Evolutionary conservation across 2,888 invertebrate species (phyloP).

Genomic region (Leptinotarsa tumamoca): DNA sequence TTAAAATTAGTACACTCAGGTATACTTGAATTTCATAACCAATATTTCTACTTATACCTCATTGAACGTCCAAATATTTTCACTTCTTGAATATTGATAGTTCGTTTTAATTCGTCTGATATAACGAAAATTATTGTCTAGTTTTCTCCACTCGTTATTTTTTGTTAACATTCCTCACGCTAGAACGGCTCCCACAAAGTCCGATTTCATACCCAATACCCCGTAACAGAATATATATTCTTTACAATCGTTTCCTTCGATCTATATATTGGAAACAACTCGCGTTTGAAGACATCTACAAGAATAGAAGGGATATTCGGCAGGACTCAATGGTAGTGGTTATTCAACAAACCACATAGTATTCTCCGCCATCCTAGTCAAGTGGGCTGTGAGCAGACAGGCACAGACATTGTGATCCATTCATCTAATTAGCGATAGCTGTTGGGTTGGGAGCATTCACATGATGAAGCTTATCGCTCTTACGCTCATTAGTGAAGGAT

Average conservation of each 20-base stretch:
- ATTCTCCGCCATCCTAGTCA: conserved; percentile 59
- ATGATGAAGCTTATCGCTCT: conserved; percentile 67
- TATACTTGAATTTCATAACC: too few species aligned
- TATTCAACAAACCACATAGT: conserved; percentile 64
- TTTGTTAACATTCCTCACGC: too few species aligned
- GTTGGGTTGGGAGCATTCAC: conserved; percentile 65
- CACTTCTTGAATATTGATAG: too few species aligned
- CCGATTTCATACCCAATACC: too few species aligned
- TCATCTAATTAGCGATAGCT: conserved; percentile 67
- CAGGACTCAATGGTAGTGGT: conserved; percentile 62
- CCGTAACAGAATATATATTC: too few species aligned
- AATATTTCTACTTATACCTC: too few species aligned
- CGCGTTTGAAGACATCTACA: conserved; percentile 24
- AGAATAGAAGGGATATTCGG: conserved; percentile 35
- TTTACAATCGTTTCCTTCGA: not conserved
- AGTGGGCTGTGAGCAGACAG: conserved; percentile 58
- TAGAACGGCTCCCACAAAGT: too few species aligned
- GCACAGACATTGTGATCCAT: conserved; percentile 62
- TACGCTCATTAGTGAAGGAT: conserved; percentile 67
- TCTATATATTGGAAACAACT: conserved; percentile 13
- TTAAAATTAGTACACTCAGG: too few species aligned
- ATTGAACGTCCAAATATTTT: too few species aligned
- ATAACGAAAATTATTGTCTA: too few species aligned
- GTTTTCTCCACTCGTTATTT: too few species aligned
- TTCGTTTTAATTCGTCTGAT: too few species aligned